These are phyloP conservation scores for Lepidothrix coronata DNA, from an alignment of 2,113 vertebrate genomes.

Conservation along the genomic window DNA sequence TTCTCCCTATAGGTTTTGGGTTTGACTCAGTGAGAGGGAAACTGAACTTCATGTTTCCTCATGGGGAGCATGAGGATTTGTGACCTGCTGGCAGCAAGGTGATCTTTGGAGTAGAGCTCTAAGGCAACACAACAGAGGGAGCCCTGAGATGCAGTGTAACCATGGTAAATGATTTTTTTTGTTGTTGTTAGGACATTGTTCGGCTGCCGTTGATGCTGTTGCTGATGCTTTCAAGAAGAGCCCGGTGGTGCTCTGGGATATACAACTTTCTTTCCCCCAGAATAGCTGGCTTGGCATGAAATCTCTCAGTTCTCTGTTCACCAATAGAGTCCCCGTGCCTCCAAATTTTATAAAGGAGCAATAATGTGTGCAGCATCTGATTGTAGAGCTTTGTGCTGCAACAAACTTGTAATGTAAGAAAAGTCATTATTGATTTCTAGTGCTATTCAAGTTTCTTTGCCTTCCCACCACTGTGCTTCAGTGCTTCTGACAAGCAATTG, in stretches of 20 bases:
- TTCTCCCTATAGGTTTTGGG: neutral
- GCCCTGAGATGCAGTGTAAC: neutral
- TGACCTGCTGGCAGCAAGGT: neutral
- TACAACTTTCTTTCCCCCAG: neutral
- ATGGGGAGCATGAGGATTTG: neutral
- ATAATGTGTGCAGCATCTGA: neutral
- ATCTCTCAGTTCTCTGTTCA: neutral
- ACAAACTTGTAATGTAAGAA: neutral
- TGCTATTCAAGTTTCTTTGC: neutral
- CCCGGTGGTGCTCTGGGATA: neutral
- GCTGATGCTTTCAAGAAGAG: neutral
- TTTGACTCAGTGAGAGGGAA: neutral
- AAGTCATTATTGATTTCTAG: constrained; percentile 31
- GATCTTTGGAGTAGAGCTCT: neutral
- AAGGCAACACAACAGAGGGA: neutral
- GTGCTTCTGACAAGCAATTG: constrained; percentile 7
- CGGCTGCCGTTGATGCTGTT: neutral
- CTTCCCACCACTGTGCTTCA: neutral
- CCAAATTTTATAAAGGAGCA: neutral
- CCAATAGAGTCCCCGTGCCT: neutral
- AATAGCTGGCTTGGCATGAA: neutral
- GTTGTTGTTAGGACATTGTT: neutral
- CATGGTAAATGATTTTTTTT: neutral
- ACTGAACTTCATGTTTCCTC: rapidly evolving
- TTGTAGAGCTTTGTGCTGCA: neutral